Base-by-base conservation (phyloP, 2,797 vertebrate species). In the Anguilla megastoma region DNA sequence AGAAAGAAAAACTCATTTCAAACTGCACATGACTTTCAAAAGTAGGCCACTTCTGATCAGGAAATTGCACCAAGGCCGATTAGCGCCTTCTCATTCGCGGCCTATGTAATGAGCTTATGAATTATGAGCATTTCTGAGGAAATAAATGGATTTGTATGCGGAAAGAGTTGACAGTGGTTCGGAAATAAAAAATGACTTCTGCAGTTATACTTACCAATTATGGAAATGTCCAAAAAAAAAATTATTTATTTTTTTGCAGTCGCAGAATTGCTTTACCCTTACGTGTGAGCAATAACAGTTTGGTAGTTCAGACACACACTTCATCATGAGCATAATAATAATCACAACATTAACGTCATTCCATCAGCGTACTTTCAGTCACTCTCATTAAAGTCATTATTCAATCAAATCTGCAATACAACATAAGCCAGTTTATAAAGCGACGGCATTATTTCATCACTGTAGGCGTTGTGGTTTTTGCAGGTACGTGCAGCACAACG, bases 61-160 rank as follows among this genome's bases (percentile, higher is more conserved):
- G 94, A 95, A 95, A 94, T 93, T 93, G 92, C 92, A 92, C 90
- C 93, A 94, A 94, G 93, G 91, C 66, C 18, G 41, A 90, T 84
- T 52, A 85, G 45, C 89, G 92, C 89, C 90, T 92, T 93, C 94
- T 92, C 92, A 94, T 94, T 95, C 93, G 91, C 92, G 92, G 88
- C 91, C 92, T 90, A 91, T 89, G 90, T 94, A 95, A 94, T 94
- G 93, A 93, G 94, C 94, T 95, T 95, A 95, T 94, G 91, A 95
- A 95, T 95, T 93, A 94, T 95, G 93, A 95, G 92, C 93, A 94
- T 95, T 95, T 92, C 52, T 66, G 90, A 88, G 90, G 91, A 94
- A 94, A 93, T 93, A 86, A 92, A 91, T 94, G 92, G 93, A 95
- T 93, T 95, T 95, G 93, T 92, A 92, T 91, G 92, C 91, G 88